Base-by-base conservation (phyloP, 2,797 vertebrate species). In the Muraenolepis orangiensis region DNA sequence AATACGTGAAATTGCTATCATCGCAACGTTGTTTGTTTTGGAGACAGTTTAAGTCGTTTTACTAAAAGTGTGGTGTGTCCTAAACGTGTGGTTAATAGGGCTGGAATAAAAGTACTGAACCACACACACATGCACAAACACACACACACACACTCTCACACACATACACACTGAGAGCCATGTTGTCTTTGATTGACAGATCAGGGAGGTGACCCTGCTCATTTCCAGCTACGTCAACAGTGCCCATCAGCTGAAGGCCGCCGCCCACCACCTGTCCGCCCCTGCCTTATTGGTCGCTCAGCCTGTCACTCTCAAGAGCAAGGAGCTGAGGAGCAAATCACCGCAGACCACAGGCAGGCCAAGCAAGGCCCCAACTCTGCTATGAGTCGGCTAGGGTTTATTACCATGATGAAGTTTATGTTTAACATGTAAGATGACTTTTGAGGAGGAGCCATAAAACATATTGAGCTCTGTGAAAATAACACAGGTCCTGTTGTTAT, bases 151-250 rank as follows among this genome's bases (percentile, higher is more conserved):
- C 51, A 57, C 51, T 7, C 36, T 7, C 36, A 46, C 40, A 46
- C 40, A 46, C 40, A 46, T 5, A 46, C 13, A 16, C 40, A 46
- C 57, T 64, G 57, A 64, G 57, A 64, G 57, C 57, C 23, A 64
- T 64, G 10, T 90, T 86, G 78, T 77, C 73, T 80, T 89, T 85
- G 2, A 82, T 88, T 85, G 13, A 75, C 78, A 99, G 98, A 95
- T 98, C 88, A 93, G 97, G 80, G 98, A 99, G 88, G 93, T 98
- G 87, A 96, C 97, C 72, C 93, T 98, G 71, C 94, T 98, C 86
- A 93, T 97, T 74, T 96, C 95, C 91, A 94, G 95, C 84, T 99
- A 99, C 84, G 94, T 98, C 88, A 99, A 98, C 93, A 96, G 95
- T 42, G 91, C 93, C 18, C 94, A 98, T 76, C 97, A 96, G 81